A percentile compares a stretch with the other conserved stretches of the same genome.
Conservation (phyloP, 2,888 invertebrate species). For the Bellardia pandia region DNA sequence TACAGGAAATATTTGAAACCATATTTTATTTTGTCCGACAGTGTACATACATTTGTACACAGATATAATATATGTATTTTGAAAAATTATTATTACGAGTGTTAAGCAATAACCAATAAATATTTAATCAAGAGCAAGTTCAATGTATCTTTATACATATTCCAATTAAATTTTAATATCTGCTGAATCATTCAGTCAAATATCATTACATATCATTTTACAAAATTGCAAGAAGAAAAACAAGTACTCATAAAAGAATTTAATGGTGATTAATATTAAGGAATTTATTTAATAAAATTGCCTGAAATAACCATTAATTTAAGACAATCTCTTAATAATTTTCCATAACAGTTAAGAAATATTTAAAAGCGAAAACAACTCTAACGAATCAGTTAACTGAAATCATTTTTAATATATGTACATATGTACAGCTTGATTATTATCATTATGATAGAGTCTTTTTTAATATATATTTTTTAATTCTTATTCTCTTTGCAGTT, state of each 20-base stretch:
- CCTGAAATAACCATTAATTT: neutral
- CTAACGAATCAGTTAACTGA: constrained; percentile 28
- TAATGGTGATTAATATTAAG: neutral
- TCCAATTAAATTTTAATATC: neutral
- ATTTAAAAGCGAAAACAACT: neutral
- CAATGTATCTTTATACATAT: neutral
- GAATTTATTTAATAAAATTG: neutral
- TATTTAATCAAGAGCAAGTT: no score
- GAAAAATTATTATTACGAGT: no score
- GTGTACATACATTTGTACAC: no score
- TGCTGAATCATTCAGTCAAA: neutral
- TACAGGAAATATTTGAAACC: no score
- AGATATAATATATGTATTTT: no score
- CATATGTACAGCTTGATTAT: constrained; percentile 1
- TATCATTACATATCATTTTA: neutral
- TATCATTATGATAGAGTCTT: constrained; percentile 37
- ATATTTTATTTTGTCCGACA: no score
- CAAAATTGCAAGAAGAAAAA: neutral
- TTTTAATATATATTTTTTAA: constrained; percentile 48
- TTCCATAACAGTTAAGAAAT: neutral
- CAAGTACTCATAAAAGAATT: neutral
- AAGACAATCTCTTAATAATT: neutral
- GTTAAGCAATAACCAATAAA: no score
- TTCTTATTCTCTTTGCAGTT: constrained; percentile 52
- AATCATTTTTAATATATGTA: constrained; percentile 13